Evolutionary conservation across 1,140 invertebrate species (phyloP), one percentile per base, ranked within the genome.

Genomic region (Atta cephalotes): DNA sequence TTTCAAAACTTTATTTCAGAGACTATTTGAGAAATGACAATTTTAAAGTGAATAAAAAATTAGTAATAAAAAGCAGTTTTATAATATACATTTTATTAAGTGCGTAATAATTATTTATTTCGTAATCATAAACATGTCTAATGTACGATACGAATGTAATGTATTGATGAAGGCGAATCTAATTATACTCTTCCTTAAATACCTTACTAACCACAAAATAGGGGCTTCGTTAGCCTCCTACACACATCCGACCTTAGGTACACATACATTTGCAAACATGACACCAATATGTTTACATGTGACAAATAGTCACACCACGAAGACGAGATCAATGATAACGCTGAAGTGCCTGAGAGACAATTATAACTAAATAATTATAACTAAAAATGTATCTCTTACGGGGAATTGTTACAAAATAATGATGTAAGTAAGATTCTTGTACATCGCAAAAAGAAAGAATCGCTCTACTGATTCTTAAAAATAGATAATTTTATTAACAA

Each of bases 111-210:
- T 56, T 25, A 60, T 14, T 21, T 25, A 31, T 78, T 85, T 78
- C 51, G 28, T 25, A 7, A 28, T 16, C 12, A 2, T 10, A 51
- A 7, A 31, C 62, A 12, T 16, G 14, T 21, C 3, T 65, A n/a
- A 78, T 49, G 68, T n/a, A 4, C 2, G 18, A 78, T 85, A 74
- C 10, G 12, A 60, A 21, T 39, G 35, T 80, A 90, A 86, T 89
- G 87, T 76, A 58, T 71, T 68, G 80, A 79, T 89, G 76, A 78
- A 58, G 35, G 39, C 7, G 62, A 85, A 87, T 92, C 74, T 88
- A 90, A 92, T 90, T 92, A 92, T 79, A n/a, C 21, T n/a, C 53
- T 56, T 53, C 62, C 39, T 35, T 65, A 70, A 85, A 74, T 56
- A 62, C 70, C 31, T 74, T 53, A 68, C 63, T 62, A 49, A 31